Evolutionary conservation across 2,113 vertebrate genomes (phyloP).

Genomic region (Actinemys pallida): DNA sequence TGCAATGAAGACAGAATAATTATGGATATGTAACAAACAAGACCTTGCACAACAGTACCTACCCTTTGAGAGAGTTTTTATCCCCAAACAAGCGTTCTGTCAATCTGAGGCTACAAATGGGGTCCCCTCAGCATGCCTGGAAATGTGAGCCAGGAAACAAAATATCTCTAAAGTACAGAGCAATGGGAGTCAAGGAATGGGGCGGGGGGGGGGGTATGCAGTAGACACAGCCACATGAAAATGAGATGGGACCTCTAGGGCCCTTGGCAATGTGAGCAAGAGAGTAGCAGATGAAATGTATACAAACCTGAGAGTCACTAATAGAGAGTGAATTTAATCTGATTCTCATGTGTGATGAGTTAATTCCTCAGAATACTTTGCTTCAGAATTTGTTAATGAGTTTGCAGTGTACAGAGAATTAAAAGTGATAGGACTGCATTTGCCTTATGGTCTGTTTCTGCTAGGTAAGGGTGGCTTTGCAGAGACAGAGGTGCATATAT

Average conservation of each 20-base stretch:
- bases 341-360: not conserved
- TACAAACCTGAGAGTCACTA: not conserved
- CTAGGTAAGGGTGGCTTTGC: not conserved
- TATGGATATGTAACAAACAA: not conserved
- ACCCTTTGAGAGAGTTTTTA: not conserved
- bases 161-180: not conserved
- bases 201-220: not conserved
- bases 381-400: not conserved
- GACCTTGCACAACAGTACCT: not conserved
- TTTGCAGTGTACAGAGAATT: not conserved
- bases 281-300: not conserved
- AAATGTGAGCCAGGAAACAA: not conserved
- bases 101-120: not conserved
- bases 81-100: not conserved
- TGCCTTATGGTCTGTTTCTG: not conserved
- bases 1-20: conserved; percentile 71
- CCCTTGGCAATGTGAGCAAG: not conserved
- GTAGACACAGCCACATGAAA: not conserved
- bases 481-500: not conserved
- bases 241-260: not conserved
- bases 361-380: not conserved
- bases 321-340: not conserved
- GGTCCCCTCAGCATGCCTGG: not conserved
- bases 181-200: not conserved
- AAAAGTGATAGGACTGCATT: not conserved